Evolutionary conservation across 1,140 invertebrate species (phyloP).

Genomic region (Meloidogyne chitwoodi): DNA sequence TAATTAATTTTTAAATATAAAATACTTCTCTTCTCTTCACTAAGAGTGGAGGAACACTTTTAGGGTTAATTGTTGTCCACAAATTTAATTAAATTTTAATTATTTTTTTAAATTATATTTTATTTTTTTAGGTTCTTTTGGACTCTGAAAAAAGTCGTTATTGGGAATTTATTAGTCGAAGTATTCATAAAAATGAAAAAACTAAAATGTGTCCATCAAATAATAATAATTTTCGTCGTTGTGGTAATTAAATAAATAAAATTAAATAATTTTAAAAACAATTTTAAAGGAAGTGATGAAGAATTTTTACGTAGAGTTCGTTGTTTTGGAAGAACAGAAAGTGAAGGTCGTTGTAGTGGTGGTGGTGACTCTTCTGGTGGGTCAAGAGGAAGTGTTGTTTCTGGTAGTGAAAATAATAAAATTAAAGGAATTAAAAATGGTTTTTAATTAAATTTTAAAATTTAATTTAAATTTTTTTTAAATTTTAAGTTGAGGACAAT

Average conservation of each 20-base stretch:
- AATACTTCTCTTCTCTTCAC: no score
- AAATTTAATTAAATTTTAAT: neutral
- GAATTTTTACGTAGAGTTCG: slow-evolving; percentile 20
- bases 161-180: neutral
- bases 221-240: neutral
- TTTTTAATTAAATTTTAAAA: neutral
- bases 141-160: slow-evolving; percentile 1
- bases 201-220: neutral
- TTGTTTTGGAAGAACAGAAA: slow-evolving; percentile 16
- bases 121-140: neutral
- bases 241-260: neutral
- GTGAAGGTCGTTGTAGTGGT: neutral
- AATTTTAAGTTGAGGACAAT: neutral
- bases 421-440: neutral
- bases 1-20: no score
- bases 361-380: neutral
- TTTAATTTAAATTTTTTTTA: neutral
- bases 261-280: neutral
- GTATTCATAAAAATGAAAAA: neutral
- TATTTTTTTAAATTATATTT: neutral
- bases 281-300: slow-evolving; percentile 16
- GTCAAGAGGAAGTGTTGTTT: neutral
- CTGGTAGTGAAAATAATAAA: neutral
- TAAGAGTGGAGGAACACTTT: no score
- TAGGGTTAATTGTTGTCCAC: no score